Conservation (phyloP, 2,888 invertebrate genomes). For the Orthonevra nobilis region DNA sequence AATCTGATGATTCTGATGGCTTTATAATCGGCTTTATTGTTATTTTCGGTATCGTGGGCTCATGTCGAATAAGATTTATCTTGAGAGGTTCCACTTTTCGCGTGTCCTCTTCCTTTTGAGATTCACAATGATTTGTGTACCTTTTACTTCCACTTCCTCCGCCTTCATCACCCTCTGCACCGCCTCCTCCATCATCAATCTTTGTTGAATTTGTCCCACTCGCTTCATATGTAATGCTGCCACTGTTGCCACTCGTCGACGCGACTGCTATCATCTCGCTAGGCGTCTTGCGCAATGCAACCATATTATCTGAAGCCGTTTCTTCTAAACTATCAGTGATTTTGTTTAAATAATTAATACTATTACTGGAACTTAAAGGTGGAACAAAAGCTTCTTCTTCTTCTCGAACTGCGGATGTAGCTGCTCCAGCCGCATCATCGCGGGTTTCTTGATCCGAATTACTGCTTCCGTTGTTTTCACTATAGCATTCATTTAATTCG, state of each 20-base stretch:
- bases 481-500: slow-evolving; percentile 37
- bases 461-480: not conserved
- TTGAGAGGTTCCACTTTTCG: slow-evolving; percentile 80
- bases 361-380: slow-evolving; percentile 77
- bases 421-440: slow-evolving; percentile 41
- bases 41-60: slow-evolving; percentile 74
- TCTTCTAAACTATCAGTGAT: slow-evolving; percentile 65
- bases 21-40: slow-evolving; percentile 77
- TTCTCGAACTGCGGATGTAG: slow-evolving; percentile 64
- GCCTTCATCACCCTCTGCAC: slow-evolving; percentile 50
- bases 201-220: slow-evolving; percentile 61
- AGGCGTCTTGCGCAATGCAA: slow-evolving; percentile 54
- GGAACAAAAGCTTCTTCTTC: slow-evolving; percentile 70
- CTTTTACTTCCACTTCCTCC: slow-evolving; percentile 44
- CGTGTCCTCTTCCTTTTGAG: slow-evolving; percentile 73
- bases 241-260: slow-evolving; percentile 59
- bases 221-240: slow-evolving; percentile 70
- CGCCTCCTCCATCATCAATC: slow-evolving; percentile 67
- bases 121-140: slow-evolving; percentile 62
- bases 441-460: slow-evolving; percentile 28
- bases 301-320: slow-evolving; percentile 68
- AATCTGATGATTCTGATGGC: slow-evolving; percentile 75
- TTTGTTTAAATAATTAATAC: slow-evolving; percentile 75
- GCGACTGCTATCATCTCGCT: slow-evolving; percentile 55
- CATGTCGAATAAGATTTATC: slow-evolving; percentile 77